Evolutionary conservation across 2,888 invertebrate species (phyloP), one percentile per base, ranked within the genome.

Genomic region (Epirrhoe tristata): DNA sequence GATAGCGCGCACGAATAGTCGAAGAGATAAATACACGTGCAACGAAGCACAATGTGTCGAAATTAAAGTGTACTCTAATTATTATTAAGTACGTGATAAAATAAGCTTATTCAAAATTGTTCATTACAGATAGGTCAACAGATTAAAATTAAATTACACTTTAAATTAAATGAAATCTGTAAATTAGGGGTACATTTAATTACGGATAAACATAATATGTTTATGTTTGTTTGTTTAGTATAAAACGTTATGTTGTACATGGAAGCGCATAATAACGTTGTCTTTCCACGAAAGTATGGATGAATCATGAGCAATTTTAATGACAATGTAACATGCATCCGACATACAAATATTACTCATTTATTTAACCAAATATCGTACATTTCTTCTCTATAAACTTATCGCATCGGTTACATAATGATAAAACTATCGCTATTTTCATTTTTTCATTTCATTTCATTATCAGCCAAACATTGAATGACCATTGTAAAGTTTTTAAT

Each of bases 271-370:
- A 48, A 57, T 57, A 51, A 43, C 39, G 10, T 57, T 57, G 56
- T 67, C 39, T 58, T 58, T 66, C 60, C 55, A 66, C 57, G 65
- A 69, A 68, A 63, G 59, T 66, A 55, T 53, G 53, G 36, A 58
- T 76, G 71, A 74, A 50, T 71, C 63, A 71, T 54, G 31, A 43
- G 39, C 43, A 1, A 62, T 59, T 58, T 65, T 39, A 63, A 67
- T 59, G 57, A 31, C 16, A 65, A 58, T 65, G 46, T 16, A 54
- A 56, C 52, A 57, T 57, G 54, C 61, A 55, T 55, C 32, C 50
- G 5, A 52, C 43, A 50, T 12, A 5, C 32, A n/a, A 51, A 39
- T 52, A 52, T 52, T 53, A 52, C 51, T 51, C n/a, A 52, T 52
- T 48, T 53, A 60, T 60, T 14, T 14, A 36, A 39, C 6, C 17